A percentile compares a stretch with the other conserved stretches of the same genome.
These are phyloP conservation scores for Tortricodes alternella DNA, from an alignment of 2,888 invertebrate genomes.

Conservation along the genomic window DNA sequence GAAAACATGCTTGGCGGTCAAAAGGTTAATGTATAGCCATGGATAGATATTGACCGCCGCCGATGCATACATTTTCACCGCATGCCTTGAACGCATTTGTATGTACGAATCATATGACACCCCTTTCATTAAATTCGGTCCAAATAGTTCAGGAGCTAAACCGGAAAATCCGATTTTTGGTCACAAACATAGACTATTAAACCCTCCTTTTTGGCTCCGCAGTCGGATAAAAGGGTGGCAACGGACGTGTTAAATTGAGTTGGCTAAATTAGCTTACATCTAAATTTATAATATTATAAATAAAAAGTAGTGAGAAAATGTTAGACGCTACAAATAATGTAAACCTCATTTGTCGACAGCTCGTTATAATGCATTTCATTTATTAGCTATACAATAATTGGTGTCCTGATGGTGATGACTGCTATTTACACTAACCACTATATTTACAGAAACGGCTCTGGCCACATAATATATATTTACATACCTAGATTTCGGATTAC, in stretches of 20 bases:
- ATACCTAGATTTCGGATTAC: constrained; percentile 39
- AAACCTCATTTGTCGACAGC: constrained; percentile 20
- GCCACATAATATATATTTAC: constrained; percentile 50
- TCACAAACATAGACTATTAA: no score
- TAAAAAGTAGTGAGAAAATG: background rate
- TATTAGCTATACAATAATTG: constrained; percentile 15
- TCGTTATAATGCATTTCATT: constrained; percentile 20
- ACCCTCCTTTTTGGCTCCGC: no score
- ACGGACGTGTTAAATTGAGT: background rate
- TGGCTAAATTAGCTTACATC: background rate
- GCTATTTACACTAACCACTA: constrained; percentile 30
- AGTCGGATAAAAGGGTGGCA: background rate
- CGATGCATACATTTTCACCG: no score
- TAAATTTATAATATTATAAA: background rate
- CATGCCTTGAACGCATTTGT: no score
- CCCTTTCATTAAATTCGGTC: no score
- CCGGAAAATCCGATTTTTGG: no score
- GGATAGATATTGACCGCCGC: no score
- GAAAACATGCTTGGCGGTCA: no score
- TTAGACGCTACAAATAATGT: constrained; percentile 16
- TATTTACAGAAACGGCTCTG: constrained; percentile 32
- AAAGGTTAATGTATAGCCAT: no score
- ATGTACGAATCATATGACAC: no score
- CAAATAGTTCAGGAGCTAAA: no score
- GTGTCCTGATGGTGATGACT: constrained; percentile 32